phyloP scores from a whole-genome alignment of 53 echinoderm and acorn worm genomes.

The Henricia sp. region DNA sequence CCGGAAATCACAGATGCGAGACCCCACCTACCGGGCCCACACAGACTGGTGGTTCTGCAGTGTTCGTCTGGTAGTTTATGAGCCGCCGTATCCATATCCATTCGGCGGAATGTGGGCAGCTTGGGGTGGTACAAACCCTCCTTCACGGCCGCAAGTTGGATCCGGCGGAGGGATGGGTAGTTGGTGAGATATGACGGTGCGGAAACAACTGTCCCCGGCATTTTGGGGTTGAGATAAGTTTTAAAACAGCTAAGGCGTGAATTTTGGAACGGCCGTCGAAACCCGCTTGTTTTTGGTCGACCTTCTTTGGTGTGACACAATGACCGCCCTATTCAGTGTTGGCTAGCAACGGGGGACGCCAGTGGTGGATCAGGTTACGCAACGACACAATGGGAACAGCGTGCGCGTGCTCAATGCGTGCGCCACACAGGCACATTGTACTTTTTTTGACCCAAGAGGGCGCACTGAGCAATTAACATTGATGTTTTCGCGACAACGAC shows the following conservation, averaged over 20 bases:
- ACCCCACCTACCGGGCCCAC: conserved; percentile 78
- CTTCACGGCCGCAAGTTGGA: conserved; percentile 87
- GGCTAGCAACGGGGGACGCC: conserved; percentile 40
- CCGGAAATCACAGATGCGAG: too few relatives aligned
- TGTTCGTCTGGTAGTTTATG: conserved; percentile 95
- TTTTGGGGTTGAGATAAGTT: neutral
- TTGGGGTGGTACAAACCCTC: conserved; percentile 91
- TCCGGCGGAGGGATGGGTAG: conserved; percentile 71
- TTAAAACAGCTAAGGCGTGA: neutral
- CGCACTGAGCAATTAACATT: too few relatives aligned
- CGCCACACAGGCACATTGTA: too few relatives aligned
- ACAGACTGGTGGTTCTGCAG: conserved; percentile 85
- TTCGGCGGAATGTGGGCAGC: conserved; percentile 88
- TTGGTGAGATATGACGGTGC: conserved; percentile 70
- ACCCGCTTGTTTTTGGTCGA: neutral
- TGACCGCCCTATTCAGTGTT: conserved; percentile 32
- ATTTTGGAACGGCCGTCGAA: neutral
- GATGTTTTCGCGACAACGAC: too few relatives aligned
- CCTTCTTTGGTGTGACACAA: neutral
- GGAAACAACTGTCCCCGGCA: conserved; percentile 45
- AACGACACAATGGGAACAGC: conserved; percentile 35
- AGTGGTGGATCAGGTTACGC: conserved; percentile 16
- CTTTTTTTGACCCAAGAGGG: too few relatives aligned
- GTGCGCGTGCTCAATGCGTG: too few relatives aligned
- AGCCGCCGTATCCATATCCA: conserved; percentile 98